Evolutionary conservation across 2,888 invertebrate species (phyloP), one percentile per base, ranked within the genome.

Genomic region (Leucania comma): DNA sequence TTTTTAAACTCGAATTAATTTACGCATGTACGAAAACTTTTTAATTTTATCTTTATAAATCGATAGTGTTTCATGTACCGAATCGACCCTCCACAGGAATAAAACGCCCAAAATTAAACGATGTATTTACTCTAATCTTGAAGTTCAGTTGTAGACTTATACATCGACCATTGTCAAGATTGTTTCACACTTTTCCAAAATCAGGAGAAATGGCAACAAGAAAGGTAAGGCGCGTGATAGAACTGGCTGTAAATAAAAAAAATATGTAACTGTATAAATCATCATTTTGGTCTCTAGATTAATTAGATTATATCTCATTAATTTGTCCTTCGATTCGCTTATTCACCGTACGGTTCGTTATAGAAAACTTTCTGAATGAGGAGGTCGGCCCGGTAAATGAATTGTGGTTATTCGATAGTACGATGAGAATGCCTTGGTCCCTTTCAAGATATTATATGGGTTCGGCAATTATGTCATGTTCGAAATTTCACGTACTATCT

Each of bases 401-500:
- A 61, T 70, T 77, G 78, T 70, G 71, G 78, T 74, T 57, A 70
- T 60, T 57, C 56, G 50, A 74, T 77, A 77, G 78, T 50, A 77
- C 48, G 54, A 59, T 50, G 77, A 70, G 56, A 53, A 76, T 77
- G 32, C 35, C 70, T 59, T 24, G 35, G 60, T 50, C 76, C 72
- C 75, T 75, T 75, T 72, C 68, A 72, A 35, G 75, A 75, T 67
- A 72, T 75, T 72, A 72, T 51, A 75, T 57, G 76, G 72, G 72
- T 67, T 57, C 26, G 12, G 42, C 26, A 75, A 75, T 75, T 72
- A 75, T 67, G 75, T 46, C 57, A 56, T 48, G 70, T 50, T 77
- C 50, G 17, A 72, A 48, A 56, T 60, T 35, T 32, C 20, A 26
- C 17, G 32, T 69, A n/a, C n/a, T n/a, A 69, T 54, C 29, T 77